Evolutionary conservation across 2,888 invertebrate species (phyloP), one percentile per base, ranked within the genome.

Genomic region (Tridacna crocea): DNA sequence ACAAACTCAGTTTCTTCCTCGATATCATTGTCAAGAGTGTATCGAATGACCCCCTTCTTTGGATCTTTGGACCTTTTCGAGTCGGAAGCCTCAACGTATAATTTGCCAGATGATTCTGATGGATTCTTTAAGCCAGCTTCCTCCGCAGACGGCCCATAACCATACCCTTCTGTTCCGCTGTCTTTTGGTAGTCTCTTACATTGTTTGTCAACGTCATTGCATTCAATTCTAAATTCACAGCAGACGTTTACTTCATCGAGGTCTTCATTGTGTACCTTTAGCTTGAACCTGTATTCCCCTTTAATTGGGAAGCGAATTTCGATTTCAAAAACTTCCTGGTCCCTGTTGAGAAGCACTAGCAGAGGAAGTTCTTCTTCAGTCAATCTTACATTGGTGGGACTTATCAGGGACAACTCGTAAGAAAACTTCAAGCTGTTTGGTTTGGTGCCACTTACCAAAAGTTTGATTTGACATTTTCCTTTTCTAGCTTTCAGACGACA

Each of bases 211-310:
- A 55, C 63, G n/a, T 73, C 63, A 10, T 51, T 70, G n/a, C 81
- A 81, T 13, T 68, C 22, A 12, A 81, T 74, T 60, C 70, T 76
- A 60, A 80, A 80, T 27, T 76, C 73, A 47, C 76, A 77, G 26
- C 80, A 80, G n/a, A 27, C 51, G 11, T 55, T 47, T 27, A 22
- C n/a, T 13, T 27, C 24, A 36, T 72, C 24, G 22, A 55, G 27
- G 13, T 63, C 48, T 17, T 66, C 36, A 51, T 48, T 15, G 13
- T 76, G 72, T 17, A 66, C 46, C n/a, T 26, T 55, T 15, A 80
- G 36, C 19, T 63, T 72, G 36, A 80, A 66, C 63, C 75, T 63
- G 48, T 75, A 80, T 2, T 68, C 72, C 1, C 80, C 80, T 22
- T 48, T 65, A 17, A 66, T 63, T 3, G 80, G 80, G 55, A 80